phyloP scores from a whole-genome alignment of 2,113 vertebrate species.

The Motacilla alba region DNA sequence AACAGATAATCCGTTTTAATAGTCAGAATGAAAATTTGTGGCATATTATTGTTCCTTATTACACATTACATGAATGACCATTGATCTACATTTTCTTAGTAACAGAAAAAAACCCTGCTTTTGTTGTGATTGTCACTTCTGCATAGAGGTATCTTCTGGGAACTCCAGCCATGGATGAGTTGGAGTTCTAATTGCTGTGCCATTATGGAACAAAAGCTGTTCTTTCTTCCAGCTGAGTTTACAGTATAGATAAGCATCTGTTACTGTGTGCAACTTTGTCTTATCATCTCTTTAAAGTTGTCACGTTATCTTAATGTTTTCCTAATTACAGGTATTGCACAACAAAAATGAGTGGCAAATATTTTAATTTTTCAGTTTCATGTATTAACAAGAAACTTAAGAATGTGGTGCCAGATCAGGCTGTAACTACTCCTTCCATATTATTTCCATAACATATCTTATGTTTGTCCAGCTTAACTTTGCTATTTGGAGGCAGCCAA shows the following conservation, averaged over 20 bases:
- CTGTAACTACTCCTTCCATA: not conserved
- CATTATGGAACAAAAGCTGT: not conserved
- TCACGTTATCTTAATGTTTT: not conserved
- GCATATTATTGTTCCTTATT: not conserved
- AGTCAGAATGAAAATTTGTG: not conserved
- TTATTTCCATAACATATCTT: slow-evolving; percentile 17
- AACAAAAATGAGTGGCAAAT: not conserved
- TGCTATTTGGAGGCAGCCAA: not conserved
- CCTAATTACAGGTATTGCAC: not conserved
- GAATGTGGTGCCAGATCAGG: not conserved
- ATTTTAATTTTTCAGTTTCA: not conserved
- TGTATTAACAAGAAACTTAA: not conserved
- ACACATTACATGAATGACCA: not conserved
- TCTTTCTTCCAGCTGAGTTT: not conserved
- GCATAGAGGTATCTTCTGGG: not conserved
- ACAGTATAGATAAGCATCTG: not conserved
- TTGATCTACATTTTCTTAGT: not conserved
- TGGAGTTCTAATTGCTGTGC: not conserved
- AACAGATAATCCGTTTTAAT: not conserved
- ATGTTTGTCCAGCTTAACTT: slow-evolving; percentile 17
- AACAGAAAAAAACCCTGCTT: not conserved
- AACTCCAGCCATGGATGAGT: not conserved
- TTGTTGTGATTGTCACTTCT: not conserved
- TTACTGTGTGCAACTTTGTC: not conserved
- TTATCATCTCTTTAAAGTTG: not conserved